Base-by-base conservation (phyloP, 2,797 vertebrate species). In the Macropus fuliginosus region DNA sequence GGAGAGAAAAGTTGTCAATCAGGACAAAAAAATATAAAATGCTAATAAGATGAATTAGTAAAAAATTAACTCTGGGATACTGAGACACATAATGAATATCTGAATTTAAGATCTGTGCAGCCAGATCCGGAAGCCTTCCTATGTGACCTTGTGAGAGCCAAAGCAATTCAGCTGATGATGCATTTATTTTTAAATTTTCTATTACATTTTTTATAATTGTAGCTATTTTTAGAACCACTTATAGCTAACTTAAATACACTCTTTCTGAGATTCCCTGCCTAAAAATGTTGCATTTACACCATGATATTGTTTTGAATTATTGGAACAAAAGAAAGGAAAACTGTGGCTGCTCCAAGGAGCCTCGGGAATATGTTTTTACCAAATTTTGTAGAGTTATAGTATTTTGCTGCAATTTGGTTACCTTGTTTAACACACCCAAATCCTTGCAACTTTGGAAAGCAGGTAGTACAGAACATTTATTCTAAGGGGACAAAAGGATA, bases 111-210 rank as follows among this genome's bases (percentile, higher is more conserved):
- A 28, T 46, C 21, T 12, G 27, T 3, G 2, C n/a, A 21, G 27
- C 74, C 40, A 11, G 3, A 3, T 12, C 91, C 50, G 34, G 21
- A 59, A 3, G 0, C 0, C 50, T 28, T 54, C 56, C 46, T 9
- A 12, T 0, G 0, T 0, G 1, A 14, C 34, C 13, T 24, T 12
- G 29, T 0, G 5, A 52, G 3, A 1, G 16, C 54, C 62, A 8
- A 3, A 6, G 28, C 87, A 11, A 0, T 0, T 9, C 31, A 0
- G 1, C 21, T 1, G 4, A 46, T 5, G 1, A 0, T 0, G 14
- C 54, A 1, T 55, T 3, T 0, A 0, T 81, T 81, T 81, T 81
- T 2, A 16, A 0, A 50, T 24, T 55, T 6, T 16, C 87, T 12
- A 55, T 54, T 40, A 54, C 9, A 0, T n/a, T 4, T 46, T 46